Evolutionary conservation across 2,113 vertebrate genomes (phyloP).

Genomic region (Tamias sibiricus): DNA sequence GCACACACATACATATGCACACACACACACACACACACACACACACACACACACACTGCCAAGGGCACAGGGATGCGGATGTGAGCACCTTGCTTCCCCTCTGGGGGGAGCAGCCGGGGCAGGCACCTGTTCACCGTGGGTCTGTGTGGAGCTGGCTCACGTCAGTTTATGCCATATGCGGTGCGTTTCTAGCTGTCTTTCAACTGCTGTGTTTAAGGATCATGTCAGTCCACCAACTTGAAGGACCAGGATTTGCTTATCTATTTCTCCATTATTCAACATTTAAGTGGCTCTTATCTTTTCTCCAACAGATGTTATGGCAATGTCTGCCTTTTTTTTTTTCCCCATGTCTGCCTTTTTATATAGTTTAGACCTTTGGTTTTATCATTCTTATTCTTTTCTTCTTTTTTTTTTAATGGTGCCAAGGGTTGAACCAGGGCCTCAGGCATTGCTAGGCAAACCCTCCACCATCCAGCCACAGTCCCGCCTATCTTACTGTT

Average conservation of each 20-base stretch:
- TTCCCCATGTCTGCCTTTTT: not conserved
- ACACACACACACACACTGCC: accelerated
- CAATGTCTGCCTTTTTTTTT: not conserved
- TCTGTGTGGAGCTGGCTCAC: accelerated
- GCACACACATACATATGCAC: too few species aligned
- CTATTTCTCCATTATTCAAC: not conserved
- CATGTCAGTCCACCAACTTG: not conserved
- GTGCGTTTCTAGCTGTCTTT: accelerated
- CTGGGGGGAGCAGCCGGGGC: accelerated
- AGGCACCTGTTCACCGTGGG: accelerated
- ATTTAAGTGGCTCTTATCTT: not conserved
- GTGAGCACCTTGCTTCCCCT: not conserved
- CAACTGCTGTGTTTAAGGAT: not conserved
- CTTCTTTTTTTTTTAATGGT: not conserved
- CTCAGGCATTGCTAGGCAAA: not conserved
- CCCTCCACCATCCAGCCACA: not conserved
- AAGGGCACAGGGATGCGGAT: not conserved
- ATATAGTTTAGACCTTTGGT: not conserved
- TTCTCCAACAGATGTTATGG: not conserved
- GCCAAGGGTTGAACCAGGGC: not conserved
- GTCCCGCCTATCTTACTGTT: not conserved
- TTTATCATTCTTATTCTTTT: not conserved
- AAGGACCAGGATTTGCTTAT: not conserved
- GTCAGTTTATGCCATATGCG: accelerated
- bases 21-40: accelerated